Evolutionary conservation across 1,140 invertebrate genomes (phyloP), one percentile per base, ranked within the genome.

Genomic region (Plodia interpunctella): DNA sequence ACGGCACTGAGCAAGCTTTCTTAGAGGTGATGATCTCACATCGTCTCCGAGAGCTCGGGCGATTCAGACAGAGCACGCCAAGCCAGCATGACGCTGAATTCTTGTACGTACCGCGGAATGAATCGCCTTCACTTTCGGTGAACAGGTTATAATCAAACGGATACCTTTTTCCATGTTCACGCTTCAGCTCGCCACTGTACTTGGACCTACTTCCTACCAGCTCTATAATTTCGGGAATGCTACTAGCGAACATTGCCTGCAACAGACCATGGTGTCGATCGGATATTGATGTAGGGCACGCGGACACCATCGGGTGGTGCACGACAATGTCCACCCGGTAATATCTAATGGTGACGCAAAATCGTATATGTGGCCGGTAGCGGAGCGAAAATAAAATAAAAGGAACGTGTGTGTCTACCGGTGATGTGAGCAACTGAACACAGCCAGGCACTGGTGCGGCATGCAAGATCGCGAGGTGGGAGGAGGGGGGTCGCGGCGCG

Each of bases 161-260:
- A 96, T 97, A 98, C 97, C 96, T 98, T 94, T 98, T 98, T 94
- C 97, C 97, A 90, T 98, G 96, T 94, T 98, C 97, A 92, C 96
- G 94, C 94, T 97, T 98, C 93, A 97, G 97, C 92, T 97, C 95
- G 90, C 97, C 97, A 92, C 96, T 96, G 94, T 98, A 98, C 93
- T 98, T 98, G 93, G 96, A 97, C 91, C 97, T 96, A 94, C 95
- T 97, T 92, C 97, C 97, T 94, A 98, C 96, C 92, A 98, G 95
- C 93, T 98, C 97, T 93, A 98, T 97, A 93, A 98, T 98, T 94
- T 98, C 97, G 88, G 97, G 97, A 93, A 98, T 98, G 94, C 96
- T 98, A 96, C 97, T 98, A 93, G 97, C 96, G 95, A 97, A 97
- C 93, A 97, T 96, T 93, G 96, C 96, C 96, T 97, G 95, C 88